Conservation (phyloP, 2,113 vertebrate species). For the Arothron firmamentum region DNA sequence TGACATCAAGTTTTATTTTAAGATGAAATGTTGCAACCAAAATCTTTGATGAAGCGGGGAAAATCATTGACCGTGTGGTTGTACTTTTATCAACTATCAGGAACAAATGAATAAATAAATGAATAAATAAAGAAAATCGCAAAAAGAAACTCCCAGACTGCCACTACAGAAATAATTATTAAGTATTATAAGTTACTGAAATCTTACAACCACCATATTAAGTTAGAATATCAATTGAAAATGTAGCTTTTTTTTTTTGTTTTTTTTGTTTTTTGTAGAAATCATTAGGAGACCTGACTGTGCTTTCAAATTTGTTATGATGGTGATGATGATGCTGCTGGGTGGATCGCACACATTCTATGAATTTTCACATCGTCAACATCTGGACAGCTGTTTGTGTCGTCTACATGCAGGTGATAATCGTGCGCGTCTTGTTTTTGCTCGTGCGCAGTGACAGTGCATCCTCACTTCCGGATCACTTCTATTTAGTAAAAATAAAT, state of each 20-base stretch:
- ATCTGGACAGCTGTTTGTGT: constrained; percentile 47
- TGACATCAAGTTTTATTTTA: constrained; percentile 58
- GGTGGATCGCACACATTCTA: constrained; percentile 55
- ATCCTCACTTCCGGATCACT: too few species aligned
- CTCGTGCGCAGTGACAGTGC: too few species aligned
- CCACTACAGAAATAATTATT: constrained; percentile 52
- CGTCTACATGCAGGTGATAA: constrained; percentile 63
- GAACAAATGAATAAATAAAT: constrained; percentile 36
- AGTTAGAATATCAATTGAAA: too few species aligned
- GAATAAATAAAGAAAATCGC: constrained; percentile 28
- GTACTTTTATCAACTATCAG: constrained; percentile 33
- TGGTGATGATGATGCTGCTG: constrained; percentile 40
- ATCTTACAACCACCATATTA: constrained; percentile 46
- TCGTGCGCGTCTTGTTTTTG: too few species aligned
- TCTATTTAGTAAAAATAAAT: too few species aligned
- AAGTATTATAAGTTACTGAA: constrained; percentile 45
- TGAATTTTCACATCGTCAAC: constrained; percentile 35
- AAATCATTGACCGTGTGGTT: constrained; percentile 42
- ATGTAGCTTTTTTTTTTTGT: too few species aligned
- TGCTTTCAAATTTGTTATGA: constrained; percentile 15
- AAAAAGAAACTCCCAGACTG: constrained; percentile 21
- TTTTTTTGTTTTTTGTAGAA: too few species aligned
- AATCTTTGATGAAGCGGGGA: constrained; percentile 22
- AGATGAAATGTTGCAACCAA: constrained; percentile 44
- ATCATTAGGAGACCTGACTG: constrained; percentile 23